phyloP scores from a whole-genome alignment of 2,113 vertebrate species.

The Dicrurus megarhynchus region DNA sequence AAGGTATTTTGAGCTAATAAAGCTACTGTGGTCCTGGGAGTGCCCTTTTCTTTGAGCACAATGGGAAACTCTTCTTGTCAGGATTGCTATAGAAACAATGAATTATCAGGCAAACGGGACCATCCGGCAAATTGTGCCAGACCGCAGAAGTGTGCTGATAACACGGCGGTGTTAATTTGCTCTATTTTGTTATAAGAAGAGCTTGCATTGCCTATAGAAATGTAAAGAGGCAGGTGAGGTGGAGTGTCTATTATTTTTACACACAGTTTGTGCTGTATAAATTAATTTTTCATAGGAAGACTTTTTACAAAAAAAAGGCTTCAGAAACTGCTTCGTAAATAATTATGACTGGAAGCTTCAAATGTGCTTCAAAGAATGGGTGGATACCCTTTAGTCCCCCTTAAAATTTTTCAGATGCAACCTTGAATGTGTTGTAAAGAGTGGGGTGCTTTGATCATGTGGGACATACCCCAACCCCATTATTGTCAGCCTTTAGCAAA shows the following conservation, averaged over 20 bases:
- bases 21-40: background rate
- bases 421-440: rapidly evolving
- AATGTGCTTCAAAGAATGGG: background rate
- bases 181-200: background rate
- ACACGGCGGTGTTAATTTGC: rapidly evolving
- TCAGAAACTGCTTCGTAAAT: background rate
- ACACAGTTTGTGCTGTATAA: background rate
- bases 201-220: background rate
- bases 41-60: background rate
- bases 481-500: background rate
- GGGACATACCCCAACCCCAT: background rate
- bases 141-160: background rate
- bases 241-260: conserved; percentile 7
- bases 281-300: background rate
- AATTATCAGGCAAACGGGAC: background rate
- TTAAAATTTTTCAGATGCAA: background rate
- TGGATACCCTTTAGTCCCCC: background rate
- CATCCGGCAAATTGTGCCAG: background rate
- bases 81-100: conserved; percentile 28
- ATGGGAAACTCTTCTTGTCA: background rate
- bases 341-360: background rate
- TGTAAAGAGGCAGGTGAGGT: background rate
- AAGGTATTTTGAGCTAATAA: background rate
- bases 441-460: background rate
- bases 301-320: background rate